Evolutionary conservation across 1,140 invertebrate species (phyloP).

Genomic region (Cydia splendana): DNA sequence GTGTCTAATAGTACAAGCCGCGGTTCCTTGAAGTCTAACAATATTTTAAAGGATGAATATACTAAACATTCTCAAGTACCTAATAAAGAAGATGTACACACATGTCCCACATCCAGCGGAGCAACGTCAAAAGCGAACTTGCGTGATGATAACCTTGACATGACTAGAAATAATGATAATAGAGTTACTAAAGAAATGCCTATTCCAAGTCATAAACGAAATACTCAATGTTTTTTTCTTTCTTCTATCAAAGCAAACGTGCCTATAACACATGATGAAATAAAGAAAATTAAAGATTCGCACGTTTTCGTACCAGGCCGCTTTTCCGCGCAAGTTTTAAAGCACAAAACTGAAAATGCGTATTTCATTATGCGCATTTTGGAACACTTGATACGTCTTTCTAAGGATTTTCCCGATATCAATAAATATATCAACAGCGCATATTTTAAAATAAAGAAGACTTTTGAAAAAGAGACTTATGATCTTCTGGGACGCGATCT

Average conservation of each 20-base stretch:
- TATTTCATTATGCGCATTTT: constrained; percentile 59
- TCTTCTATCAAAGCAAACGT: not conserved
- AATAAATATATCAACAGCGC: constrained; percentile 61
- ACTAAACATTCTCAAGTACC: not conserved
- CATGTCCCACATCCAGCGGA: constrained; percentile 39
- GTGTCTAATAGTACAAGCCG: not conserved
- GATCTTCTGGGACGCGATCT: constrained; percentile 46
- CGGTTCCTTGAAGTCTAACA: not conserved
- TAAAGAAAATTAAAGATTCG: not conserved
- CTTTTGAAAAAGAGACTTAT: constrained; percentile 46
- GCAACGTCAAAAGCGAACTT: constrained; percentile 49
- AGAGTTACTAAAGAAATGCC: not conserved
- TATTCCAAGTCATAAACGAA: not conserved
- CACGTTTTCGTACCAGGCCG: not conserved
- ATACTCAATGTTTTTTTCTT: constrained; percentile 9
- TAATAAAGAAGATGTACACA: constrained; percentile 46
- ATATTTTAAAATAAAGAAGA: constrained; percentile 55
- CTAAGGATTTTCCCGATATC: constrained; percentile 54
- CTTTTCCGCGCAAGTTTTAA: constrained; percentile 35
- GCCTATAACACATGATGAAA: not conserved
- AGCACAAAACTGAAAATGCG: constrained; percentile 50
- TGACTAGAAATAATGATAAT: not conserved
- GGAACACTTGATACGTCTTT: constrained; percentile 57
- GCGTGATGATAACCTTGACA: constrained; percentile 42
- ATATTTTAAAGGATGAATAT: not conserved